Evolutionary conservation across 2,888 invertebrate genomes (phyloP), one percentile per base, ranked within the genome.

Genomic region (Drosophila anceps): DNA sequence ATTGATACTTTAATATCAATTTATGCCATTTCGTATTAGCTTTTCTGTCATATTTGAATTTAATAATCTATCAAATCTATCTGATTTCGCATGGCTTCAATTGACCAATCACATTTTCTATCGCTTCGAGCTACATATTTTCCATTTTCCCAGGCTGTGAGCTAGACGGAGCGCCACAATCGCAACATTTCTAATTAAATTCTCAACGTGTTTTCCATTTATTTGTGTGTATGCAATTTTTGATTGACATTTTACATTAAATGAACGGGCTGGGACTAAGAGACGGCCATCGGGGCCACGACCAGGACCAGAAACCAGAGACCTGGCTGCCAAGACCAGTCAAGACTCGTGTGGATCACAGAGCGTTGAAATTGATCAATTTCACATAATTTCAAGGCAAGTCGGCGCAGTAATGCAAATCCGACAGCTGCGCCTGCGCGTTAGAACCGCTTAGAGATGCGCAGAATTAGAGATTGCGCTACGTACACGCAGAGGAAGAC

Each of bases 301-400:
- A 31, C 33, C 54, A 71, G 41, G 66, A 43, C 20, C 24, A 50
- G 39, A 37, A 51, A 54, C 37, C 65, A 24, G 33, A 35, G 65
- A 35, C 35, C 43, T 4, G n/a, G 37, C 37, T 18, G 27, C 48
- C 58, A 41, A 66, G 48, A 12, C 20, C 9, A n/a, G 48, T 29
- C 48, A 48, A 63, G 54, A 54, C 35, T 24, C 33, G 51, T 61
- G 50, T 51, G 66, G 62, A 69, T 82, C 70, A 79, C 86, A 79
- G 71, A 80, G 87, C 91, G 92, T 90, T 91, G 91, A 91, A 92
- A 91, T 91, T 91, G 91, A 91, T 91, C 92, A 91, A 91, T 91
- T 91, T 91, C 91, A 91, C 88, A 91, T 90, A 91, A 91, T 90
- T 87, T 84, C 81, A 82, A 78, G 81, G 79, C 75, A 81, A 87